A percentile compares a stretch with the other conserved stretches of the same genome.
phyloP scores from a whole-genome alignment of 2,113 vertebrate species.

The Cepphus grylle region DNA sequence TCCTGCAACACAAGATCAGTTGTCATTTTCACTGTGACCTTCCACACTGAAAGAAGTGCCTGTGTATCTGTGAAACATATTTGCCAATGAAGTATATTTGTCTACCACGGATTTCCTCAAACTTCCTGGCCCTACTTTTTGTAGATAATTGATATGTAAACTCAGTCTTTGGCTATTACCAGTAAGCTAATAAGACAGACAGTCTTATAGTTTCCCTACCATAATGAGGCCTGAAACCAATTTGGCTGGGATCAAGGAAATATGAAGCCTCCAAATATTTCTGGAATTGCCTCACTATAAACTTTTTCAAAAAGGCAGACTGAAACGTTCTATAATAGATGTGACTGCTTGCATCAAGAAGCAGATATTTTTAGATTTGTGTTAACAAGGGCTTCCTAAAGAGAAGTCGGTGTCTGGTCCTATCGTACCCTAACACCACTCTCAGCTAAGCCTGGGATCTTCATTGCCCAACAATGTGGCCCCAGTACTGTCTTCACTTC shows the following conservation, averaged over 20 bases:
- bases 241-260: constrained; percentile 61
- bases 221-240: constrained; percentile 61
- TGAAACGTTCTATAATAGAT: constrained; percentile 48
- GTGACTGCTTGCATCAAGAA: constrained; percentile 17
- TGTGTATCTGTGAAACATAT: not conserved
- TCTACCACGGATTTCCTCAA: not conserved
- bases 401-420: not conserved
- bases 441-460: not conserved
- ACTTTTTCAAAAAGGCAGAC: constrained; percentile 40
- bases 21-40: not conserved
- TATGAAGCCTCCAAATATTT: constrained; percentile 66
- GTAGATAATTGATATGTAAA: not conserved
- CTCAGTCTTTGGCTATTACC: not conserved
- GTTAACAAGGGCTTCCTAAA: not conserved
- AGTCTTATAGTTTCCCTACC: constrained; percentile 32
- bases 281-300: constrained; percentile 59
- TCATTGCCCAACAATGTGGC: not conserved
- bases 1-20: not conserved
- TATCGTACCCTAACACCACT: not conserved
- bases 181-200: constrained; percentile 14
- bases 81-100: not conserved
- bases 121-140: not conserved
- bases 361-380: constrained; percentile 28
- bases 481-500: not conserved
- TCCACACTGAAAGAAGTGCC: not conserved